Percentiles rank a stretch among this genome's conserved stretches.
Conservation (phyloP, 2,888 invertebrate genomes). For the Cinara cedri region DNA sequence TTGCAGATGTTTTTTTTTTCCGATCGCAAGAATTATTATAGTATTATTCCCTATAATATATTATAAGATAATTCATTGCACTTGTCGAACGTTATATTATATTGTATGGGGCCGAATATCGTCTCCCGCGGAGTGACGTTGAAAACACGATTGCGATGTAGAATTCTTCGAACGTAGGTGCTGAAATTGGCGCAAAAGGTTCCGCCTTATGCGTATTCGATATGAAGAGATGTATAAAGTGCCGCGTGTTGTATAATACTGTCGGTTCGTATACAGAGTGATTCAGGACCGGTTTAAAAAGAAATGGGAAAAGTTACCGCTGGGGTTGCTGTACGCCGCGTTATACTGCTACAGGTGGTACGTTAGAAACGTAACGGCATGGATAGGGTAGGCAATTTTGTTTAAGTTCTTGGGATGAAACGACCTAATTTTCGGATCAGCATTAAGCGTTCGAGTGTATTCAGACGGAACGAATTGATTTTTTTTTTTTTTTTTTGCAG, state of each 20-base stretch:
- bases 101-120: not conserved
- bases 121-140: conserved; percentile 47
- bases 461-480: too few relatives aligned
- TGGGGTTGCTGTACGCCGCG: too few relatives aligned
- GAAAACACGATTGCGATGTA: conserved; percentile 29
- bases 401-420: too few relatives aligned
- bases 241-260: not conserved
- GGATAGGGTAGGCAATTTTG: too few relatives aligned
- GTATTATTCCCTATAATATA: not conserved
- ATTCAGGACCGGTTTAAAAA: too few relatives aligned
- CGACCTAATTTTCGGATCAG: too few relatives aligned
- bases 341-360: too few relatives aligned
- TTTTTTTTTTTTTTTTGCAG: too few relatives aligned
- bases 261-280: conserved; percentile 7
- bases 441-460: too few relatives aligned
- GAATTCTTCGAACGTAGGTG: conserved; percentile 52
- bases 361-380: too few relatives aligned
- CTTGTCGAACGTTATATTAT: too few relatives aligned
- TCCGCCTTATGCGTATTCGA: conserved; percentile 3
- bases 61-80: conserved; percentile 30
- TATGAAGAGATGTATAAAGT: conserved; percentile 19
- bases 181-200: conserved; percentile 43
- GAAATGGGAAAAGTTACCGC: too few relatives aligned
- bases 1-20: conserved; percentile 41
- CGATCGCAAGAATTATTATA: not conserved